Conservation (phyloP, 2,113 vertebrate genomes). For the Canis aureus region DNA sequence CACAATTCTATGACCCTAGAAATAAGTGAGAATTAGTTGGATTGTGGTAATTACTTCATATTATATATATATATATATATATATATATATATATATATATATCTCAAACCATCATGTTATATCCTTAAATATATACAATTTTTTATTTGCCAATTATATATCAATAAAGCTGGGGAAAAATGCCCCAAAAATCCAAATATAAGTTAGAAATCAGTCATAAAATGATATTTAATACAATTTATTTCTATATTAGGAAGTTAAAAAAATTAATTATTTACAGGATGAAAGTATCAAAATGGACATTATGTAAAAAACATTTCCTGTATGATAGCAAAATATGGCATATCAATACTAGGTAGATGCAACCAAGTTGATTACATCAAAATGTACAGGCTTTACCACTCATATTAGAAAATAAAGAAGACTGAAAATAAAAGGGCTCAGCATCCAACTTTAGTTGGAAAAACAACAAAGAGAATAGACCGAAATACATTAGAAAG, state of each 20-base stretch:
- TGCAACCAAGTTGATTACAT: background rate
- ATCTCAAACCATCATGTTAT: background rate
- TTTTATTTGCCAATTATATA: background rate
- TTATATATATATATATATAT: background rate
- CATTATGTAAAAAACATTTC: background rate
- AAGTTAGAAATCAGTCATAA: background rate
- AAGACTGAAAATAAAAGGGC: background rate
- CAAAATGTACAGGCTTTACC: background rate
- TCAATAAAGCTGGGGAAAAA: background rate
- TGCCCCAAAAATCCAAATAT: background rate
- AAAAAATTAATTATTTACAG: background rate
- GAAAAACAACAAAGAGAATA: background rate
- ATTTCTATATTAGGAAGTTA: background rate
- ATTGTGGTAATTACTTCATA: background rate
- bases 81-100: background rate
- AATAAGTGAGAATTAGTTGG: background rate
- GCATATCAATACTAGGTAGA: background rate
- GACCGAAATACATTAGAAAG: background rate
- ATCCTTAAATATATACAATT: background rate
- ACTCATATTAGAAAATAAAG: background rate
- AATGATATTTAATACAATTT: background rate
- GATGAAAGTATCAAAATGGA: background rate
- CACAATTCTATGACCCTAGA: background rate
- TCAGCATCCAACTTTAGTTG: background rate
- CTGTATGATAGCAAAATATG: background rate